Evolutionary conservation across 1,140 invertebrate species (phyloP).

Genomic region (Lysiphlebus fabarum): DNA sequence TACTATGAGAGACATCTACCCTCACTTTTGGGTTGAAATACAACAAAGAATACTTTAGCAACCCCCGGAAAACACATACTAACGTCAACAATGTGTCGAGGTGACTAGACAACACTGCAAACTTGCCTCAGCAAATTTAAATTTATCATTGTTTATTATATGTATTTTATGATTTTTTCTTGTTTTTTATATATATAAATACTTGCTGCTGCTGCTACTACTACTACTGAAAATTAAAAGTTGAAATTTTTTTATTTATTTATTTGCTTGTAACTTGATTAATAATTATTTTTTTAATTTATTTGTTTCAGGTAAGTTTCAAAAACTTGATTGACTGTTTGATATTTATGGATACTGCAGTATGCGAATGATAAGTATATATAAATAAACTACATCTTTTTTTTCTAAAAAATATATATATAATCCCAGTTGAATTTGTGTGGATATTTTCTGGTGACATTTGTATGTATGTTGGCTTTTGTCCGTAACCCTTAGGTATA

Average conservation of each 20-base stretch:
- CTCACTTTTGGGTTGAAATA: slow-evolving; percentile 24
- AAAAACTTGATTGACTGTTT: slow-evolving; percentile 13
- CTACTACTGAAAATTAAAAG: background rate
- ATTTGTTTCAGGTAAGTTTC: slow-evolving; percentile 28
- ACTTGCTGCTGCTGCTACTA: too few species aligned
- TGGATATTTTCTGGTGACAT: slow-evolving; percentile 40
- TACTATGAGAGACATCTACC: slow-evolving; percentile 44
- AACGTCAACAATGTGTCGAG: slow-evolving; percentile 31
- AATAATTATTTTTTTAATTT: slow-evolving; percentile 17
- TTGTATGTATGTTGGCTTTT: background rate
- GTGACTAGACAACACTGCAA: slow-evolving; percentile 15
- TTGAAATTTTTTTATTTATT: slow-evolving; percentile 5
- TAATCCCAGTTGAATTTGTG: slow-evolving; percentile 52
- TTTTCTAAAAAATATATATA: slow-evolving; percentile 39
- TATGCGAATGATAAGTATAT: too few species aligned
- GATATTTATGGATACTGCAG: background rate
- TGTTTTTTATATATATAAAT: background rate
- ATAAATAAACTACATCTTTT: slow-evolving; percentile 1
- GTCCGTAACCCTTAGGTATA: slow-evolving; percentile 29
- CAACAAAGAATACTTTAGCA: slow-evolving; percentile 20
- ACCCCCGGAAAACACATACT: slow-evolving; percentile 40
- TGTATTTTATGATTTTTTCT: background rate
- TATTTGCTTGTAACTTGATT: background rate
- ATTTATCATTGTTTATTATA: background rate
- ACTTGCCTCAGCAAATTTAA: background rate